Conservation (phyloP, 2,797 vertebrate genomes). For the Nyctalus aviator region DNA sequence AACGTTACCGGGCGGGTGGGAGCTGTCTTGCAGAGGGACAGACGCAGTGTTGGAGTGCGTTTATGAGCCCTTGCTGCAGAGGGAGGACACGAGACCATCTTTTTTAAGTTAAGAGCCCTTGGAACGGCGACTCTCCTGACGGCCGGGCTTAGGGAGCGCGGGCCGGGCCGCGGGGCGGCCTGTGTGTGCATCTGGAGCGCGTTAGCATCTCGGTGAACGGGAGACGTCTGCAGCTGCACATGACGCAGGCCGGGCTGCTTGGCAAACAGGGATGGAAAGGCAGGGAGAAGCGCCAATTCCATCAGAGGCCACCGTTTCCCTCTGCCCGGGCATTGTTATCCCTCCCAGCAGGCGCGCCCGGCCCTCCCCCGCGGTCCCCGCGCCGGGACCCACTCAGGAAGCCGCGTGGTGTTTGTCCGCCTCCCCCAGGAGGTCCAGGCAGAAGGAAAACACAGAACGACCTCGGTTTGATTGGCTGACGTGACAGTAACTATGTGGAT, state of each 20-base stretch:
- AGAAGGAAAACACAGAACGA: not conserved
- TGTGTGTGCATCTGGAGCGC: slow-evolving; percentile 99
- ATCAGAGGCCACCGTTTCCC: slow-evolving; percentile 77
- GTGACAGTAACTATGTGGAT: not conserved
- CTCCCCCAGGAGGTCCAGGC: not conserved
- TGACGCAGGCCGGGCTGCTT: slow-evolving; percentile 89
- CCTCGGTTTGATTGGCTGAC: not conserved
- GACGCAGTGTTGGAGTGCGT: slow-evolving; percentile 80
- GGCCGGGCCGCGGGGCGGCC: slow-evolving; percentile 89
- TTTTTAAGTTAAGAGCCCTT: slow-evolving; percentile 93
- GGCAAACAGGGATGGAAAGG: slow-evolving; percentile 91
- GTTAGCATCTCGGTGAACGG: slow-evolving; percentile 97
- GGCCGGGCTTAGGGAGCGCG: slow-evolving; percentile 86
- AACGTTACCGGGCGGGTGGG: slow-evolving; percentile 81
- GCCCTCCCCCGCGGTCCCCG: not conserved
- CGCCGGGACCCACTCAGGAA: too few species aligned
- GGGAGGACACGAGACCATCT: slow-evolving; percentile 86
- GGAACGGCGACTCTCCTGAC: slow-evolving; percentile 88
- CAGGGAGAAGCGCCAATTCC: slow-evolving; percentile 87
- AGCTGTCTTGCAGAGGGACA: slow-evolving; percentile 80
- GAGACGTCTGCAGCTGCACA: slow-evolving; percentile 94
- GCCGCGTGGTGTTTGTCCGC: not conserved
- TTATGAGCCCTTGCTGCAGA: slow-evolving; percentile 87
- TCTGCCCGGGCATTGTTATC: slow-evolving; percentile 88
- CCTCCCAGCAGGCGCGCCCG: not conserved